A percentile compares a stretch with the other conserved stretches of the same genome.
Evolutionary conservation across 1,140 invertebrate genomes (phyloP).

Genomic region (Spodoptera frugiperda): DNA sequence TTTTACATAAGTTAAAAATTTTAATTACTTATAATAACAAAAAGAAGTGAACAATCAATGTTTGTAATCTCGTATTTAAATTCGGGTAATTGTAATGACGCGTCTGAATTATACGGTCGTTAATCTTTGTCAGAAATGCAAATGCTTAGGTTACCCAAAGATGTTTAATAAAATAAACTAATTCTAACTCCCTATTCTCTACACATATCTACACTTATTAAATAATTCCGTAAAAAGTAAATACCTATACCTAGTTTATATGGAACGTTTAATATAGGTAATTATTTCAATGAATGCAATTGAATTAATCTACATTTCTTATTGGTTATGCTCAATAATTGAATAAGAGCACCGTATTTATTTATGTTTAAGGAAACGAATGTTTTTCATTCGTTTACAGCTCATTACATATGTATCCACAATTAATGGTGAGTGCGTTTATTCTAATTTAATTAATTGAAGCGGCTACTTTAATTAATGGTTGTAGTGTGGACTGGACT

Average conservation of each 20-base stretch:
- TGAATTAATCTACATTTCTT: slow-evolving; percentile 14
- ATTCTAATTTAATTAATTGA: slow-evolving; percentile 28
- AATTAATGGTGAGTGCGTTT: slow-evolving; percentile 16
- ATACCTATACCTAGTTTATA: not conserved
- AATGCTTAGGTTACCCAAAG: not conserved
- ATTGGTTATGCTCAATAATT: slow-evolving; percentile 25
- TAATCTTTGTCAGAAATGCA: slow-evolving; percentile 42
- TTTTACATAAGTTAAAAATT: no score
- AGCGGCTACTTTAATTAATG: slow-evolving; percentile 13
- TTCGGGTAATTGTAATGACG: slow-evolving; percentile 31
- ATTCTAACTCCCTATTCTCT: no score
- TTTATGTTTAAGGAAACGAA: slow-evolving; percentile 1
- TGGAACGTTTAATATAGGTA: not conserved
- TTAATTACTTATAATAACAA: no score
- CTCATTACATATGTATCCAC: slow-evolving; percentile 18
- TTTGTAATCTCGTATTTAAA: slow-evolving; percentile 29
- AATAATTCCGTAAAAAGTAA: slow-evolving; percentile 5
- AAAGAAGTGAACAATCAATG: not conserved
- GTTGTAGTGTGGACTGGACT: not conserved
- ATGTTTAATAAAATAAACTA: slow-evolving; percentile 1
- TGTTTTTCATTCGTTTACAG: slow-evolving; percentile 27
- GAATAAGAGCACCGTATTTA: slow-evolving; percentile 12
- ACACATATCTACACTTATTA: not conserved
- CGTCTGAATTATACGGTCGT: slow-evolving; percentile 44
- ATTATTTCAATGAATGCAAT: slow-evolving; percentile 28